phyloP scores from a whole-genome alignment of 2,113 vertebrate genomes.

The Rhegmatorhina hoffmannsi region DNA sequence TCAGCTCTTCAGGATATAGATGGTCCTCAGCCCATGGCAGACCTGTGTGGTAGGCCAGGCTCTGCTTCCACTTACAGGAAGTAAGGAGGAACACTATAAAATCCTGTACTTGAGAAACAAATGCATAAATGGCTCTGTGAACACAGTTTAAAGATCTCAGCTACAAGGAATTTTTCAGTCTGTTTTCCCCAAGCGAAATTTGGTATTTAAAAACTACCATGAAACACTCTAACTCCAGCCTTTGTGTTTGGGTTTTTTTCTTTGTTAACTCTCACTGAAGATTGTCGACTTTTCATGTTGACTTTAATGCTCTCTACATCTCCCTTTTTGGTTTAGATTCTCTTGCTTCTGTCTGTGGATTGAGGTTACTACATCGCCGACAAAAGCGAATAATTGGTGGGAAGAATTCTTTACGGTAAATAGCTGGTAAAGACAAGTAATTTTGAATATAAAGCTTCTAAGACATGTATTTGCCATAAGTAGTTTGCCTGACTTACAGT shows the following conservation, averaged over 20 bases:
- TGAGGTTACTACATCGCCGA: slow-evolving; percentile 86
- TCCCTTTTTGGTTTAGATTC: slow-evolving; percentile 75
- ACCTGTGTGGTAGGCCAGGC: background rate
- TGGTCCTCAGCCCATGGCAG: background rate
- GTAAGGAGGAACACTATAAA: background rate
- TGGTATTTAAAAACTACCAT: background rate
- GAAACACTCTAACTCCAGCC: background rate
- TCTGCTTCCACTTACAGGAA: background rate
- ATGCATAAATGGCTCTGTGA: background rate
- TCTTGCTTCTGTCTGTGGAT: slow-evolving; percentile 83
- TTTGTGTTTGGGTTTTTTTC: background rate
- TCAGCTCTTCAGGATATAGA: background rate
- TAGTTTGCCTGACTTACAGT: background rate
- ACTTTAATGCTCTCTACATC: background rate
- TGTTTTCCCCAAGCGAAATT: background rate
- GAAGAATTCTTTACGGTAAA: slow-evolving; percentile 94
- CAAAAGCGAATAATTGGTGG: slow-evolving; percentile 96
- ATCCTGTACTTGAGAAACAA: background rate
- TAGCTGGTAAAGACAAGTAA: background rate
- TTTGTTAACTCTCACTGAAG: background rate
- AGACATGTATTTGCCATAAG: background rate
- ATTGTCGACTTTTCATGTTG: background rate
- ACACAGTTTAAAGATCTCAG: background rate
- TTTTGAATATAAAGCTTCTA: background rate
- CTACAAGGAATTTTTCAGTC: background rate